phyloP scores from a whole-genome alignment of 2,113 vertebrate genomes.

The Pagrus major region DNA sequence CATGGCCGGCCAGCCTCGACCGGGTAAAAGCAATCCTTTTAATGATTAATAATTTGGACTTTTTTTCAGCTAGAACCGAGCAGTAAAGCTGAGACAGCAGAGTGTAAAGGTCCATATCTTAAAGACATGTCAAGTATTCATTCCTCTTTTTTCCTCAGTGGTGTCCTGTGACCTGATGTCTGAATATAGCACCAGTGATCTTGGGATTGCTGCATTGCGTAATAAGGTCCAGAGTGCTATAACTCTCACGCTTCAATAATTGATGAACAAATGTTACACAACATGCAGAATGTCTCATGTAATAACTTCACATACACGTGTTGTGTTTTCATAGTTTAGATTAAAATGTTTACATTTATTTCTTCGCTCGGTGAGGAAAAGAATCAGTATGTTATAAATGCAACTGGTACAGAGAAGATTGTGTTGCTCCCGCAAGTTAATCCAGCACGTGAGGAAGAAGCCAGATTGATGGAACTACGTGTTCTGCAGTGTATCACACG shows the following conservation, averaged over 20 bases:
- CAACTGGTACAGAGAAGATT: background rate
- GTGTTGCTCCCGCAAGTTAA: background rate
- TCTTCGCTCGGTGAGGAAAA: background rate
- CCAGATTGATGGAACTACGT: constrained; percentile 4
- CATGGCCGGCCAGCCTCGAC: background rate
- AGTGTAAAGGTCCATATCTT: constrained; percentile 45
- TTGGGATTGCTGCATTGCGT: constrained; percentile 49
- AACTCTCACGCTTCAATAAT: constrained; percentile 57
- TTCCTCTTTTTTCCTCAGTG: constrained; percentile 22
- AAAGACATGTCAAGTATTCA: constrained; percentile 62
- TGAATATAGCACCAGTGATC: constrained; percentile 53
- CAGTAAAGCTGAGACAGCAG: constrained; percentile 55
- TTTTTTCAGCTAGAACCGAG: constrained; percentile 30
- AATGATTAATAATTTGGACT: constrained; percentile 45
- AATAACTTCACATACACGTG: background rate
- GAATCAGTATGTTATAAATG: background rate
- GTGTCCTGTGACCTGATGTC: constrained; percentile 34
- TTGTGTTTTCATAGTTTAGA: background rate
- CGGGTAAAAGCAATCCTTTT: constrained; percentile 18
- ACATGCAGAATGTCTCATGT: constrained; percentile 23
- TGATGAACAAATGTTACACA: constrained; percentile 67
- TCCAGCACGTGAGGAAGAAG: background rate
- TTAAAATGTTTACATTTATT: background rate
- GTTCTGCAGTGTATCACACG: constrained; percentile 12
- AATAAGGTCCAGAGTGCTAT: constrained; percentile 62